Base-by-base conservation (phyloP, 2,797 vertebrate species). In the Onychomys torridus region DNA sequence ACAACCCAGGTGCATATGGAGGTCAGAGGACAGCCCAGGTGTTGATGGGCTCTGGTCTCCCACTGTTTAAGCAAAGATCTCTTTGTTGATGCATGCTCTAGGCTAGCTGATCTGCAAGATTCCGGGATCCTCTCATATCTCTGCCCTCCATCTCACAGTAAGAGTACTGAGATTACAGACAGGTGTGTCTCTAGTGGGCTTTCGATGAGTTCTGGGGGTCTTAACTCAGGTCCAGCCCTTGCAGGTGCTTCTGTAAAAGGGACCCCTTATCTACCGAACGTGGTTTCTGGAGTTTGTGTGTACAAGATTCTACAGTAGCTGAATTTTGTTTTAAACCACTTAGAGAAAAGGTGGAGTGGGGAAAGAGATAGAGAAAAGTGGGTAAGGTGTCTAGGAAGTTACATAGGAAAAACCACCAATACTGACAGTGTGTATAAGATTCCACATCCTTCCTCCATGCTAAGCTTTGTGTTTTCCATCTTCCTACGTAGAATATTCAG, bases 271-370 rank as follows among this genome's bases (percentile, higher is more conserved):
- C 40, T 43, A 11, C 65, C 57, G 32, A 75, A 21, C 16, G 32
- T 21, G 5, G 9, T 76, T 76, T 46, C 19, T 9, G 11, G 7
- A 49, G 40, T 49, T 46, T 63, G 40, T 63, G 29, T 63, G 21
- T n/a, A 27, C 23, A 77, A 61, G 4, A 11, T 17, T 76, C 69
- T 75, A 34, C 32, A 55, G 40, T 46, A 32, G 59, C 29, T 85
- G 6, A 14, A 9, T 94, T 94, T 81, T 91, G 5, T 55, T 83
- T 94, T 94, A 94, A 93, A 55, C 6, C 52, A 67, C 1, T 32
- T 8, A 8, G 43, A 52, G 21, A n/a, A 69, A 85, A 86, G n/a
- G 32, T n/a, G 11, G 52, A 75, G 71, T 16, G 4, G 40, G 17
- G 59, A 85, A 69, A 9, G 14, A 32, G 4, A 9, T 3, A 79